Evolutionary conservation across 1,140 invertebrate genomes (phyloP).

Genomic region (Ceratina japonica): DNA sequence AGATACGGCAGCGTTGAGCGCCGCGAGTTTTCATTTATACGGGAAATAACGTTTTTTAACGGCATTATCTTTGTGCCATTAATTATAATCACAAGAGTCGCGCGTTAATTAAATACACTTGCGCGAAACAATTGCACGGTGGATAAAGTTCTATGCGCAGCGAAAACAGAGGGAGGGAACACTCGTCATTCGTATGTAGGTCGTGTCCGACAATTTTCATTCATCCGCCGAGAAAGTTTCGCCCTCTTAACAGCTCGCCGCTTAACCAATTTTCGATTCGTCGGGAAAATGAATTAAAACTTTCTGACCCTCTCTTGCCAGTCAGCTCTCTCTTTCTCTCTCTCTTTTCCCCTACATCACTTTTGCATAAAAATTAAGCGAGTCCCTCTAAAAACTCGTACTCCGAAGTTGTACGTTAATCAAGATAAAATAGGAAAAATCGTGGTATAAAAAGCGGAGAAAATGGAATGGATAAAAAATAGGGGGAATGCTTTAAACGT

Average conservation of each 20-base stretch:
- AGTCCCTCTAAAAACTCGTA: not conserved
- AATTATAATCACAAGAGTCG: not conserved
- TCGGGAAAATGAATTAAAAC: conserved; percentile 40
- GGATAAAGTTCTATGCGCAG: conserved; percentile 3
- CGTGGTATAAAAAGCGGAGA: not conserved
- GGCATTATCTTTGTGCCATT: not conserved
- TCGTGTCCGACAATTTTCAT: conserved; percentile 11
- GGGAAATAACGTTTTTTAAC: not conserved
- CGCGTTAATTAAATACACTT: conserved; percentile 27
- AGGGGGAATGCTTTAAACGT: not conserved
- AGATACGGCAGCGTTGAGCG: not conserved
- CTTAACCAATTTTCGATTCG: conserved; percentile 37
- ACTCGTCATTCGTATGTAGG: conserved; percentile 22
- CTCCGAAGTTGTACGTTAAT: not conserved
- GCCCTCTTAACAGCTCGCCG: not conserved
- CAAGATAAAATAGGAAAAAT: not conserved
- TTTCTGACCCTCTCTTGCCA: not conserved
- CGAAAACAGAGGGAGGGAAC: not conserved
- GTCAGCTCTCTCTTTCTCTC: not conserved
- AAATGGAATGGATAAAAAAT: not conserved
- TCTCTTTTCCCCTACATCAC: not conserved
- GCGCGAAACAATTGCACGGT: not conserved
- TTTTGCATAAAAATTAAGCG: not conserved
- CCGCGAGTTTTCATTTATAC: conserved; percentile 4
- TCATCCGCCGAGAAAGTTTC: not conserved